Percentiles rank a stretch among this genome's conserved stretches.
Conservation (phyloP, 1,140 invertebrate genomes). For the Rhynchophorus ferrugineus region DNA sequence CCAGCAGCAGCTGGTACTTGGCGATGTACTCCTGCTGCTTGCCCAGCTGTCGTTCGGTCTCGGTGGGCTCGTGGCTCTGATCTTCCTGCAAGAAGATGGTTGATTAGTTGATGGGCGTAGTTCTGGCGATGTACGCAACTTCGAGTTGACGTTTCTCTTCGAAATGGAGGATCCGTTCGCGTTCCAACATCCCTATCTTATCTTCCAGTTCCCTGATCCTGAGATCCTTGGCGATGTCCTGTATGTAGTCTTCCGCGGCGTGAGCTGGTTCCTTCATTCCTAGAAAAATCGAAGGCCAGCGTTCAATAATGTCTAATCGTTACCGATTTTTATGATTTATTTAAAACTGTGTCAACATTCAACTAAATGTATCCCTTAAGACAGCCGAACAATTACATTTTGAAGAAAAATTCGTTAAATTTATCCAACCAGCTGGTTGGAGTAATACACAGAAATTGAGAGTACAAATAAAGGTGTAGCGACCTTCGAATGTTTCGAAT, state of each 20-base stretch:
- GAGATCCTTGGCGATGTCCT: constrained; percentile 27
- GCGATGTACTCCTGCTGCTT: constrained; percentile 24
- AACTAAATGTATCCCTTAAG: too few species aligned
- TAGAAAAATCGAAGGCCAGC: too few species aligned
- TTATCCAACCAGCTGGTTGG: not conserved
- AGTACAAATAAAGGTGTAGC: too few species aligned
- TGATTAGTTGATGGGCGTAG: not conserved
- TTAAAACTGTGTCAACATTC: too few species aligned
- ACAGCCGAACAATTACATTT: too few species aligned
- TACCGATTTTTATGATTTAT: too few species aligned
- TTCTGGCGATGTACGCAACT: not conserved
- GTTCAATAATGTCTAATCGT: too few species aligned
- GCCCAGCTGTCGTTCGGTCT: constrained; percentile 16
- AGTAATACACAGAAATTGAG: not conserved
- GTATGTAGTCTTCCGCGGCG: constrained; percentile 22
- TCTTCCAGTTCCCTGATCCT: constrained; percentile 31
- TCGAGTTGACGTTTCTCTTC: constrained; percentile 6
- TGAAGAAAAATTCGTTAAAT: too few species aligned
- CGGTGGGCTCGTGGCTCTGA: constrained; percentile 10
- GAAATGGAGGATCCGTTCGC: constrained; percentile 4
- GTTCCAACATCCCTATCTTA: constrained; percentile 22
- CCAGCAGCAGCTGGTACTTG: constrained; percentile 22
- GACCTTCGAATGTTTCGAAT: too few species aligned
- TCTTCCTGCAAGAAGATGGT: not conserved
- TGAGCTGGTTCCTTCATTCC: too few species aligned